Conservation (phyloP, 1,140 invertebrate genomes). For the Heliconius himera region DNA sequence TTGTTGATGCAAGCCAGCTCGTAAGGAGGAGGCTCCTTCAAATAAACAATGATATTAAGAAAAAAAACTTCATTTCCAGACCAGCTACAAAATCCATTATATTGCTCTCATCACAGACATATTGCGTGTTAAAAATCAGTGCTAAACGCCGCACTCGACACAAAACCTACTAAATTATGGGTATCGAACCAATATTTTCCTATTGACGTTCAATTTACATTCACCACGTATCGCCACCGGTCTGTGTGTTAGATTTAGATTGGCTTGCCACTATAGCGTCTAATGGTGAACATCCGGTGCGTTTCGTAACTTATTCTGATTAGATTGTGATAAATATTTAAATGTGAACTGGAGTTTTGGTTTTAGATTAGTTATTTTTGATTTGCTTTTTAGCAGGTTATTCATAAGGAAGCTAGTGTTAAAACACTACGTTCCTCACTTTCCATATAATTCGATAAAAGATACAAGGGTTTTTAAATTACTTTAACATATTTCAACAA, state of each 20-base stretch:
- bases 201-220: conserved; percentile 13
- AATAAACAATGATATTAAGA: no score
- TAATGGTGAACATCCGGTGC: conserved; percentile 15
- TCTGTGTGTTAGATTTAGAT: background rate
- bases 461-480: background rate
- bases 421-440: no score
- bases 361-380: background rate
- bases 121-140: no score
- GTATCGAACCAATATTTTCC: background rate
- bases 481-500: no score
- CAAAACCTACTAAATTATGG: background rate
- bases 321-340: background rate
- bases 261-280: background rate
- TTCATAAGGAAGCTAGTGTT: no score
- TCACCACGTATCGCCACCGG: background rate
- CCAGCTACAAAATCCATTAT: no score
- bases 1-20: no score
- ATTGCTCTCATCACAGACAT: no score
- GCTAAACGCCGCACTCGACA: no score
- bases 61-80: no score
- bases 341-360: background rate
- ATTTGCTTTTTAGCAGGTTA: background rate
- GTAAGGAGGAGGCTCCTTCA: no score
- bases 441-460: background rate
- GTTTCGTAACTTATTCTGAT: background rate